A percentile compares a stretch with the other conserved stretches of the same genome.
phyloP scores from a whole-genome alignment of 2,113 vertebrate species.

The Fulmarus glacialis region DNA sequence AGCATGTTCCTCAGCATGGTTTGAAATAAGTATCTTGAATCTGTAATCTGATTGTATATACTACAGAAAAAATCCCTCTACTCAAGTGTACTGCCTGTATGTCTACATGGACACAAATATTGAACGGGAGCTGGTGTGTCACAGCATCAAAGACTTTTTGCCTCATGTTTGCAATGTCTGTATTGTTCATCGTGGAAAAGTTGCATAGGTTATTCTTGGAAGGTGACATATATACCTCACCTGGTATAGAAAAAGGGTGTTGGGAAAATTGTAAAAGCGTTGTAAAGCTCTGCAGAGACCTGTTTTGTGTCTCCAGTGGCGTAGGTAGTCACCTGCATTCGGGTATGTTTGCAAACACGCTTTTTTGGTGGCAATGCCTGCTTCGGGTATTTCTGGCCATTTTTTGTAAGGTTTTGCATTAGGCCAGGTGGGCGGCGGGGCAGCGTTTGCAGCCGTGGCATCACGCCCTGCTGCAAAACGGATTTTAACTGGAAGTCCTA shows the following conservation, averaged over 20 bases:
- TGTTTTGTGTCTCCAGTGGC: background rate
- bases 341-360: background rate
- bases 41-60: background rate
- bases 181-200: background rate
- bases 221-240: background rate
- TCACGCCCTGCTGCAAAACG: background rate
- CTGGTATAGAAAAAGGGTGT: background rate
- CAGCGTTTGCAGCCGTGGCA: background rate
- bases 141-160: background rate
- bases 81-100: fast-evolving
- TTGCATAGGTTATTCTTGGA: background rate
- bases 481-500: background rate
- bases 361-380: background rate
- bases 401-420: background rate
- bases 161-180: background rate
- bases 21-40: background rate
- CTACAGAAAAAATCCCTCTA: background rate
- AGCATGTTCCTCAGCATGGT: background rate
- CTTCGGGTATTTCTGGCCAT: background rate
- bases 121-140: background rate
- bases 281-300: background rate
- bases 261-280: background rate
- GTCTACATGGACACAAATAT: background rate
- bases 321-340: background rate
- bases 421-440: fast-evolving